Conservation (phyloP, 2,888 invertebrate species). For the Miltochrista miniata region DNA sequence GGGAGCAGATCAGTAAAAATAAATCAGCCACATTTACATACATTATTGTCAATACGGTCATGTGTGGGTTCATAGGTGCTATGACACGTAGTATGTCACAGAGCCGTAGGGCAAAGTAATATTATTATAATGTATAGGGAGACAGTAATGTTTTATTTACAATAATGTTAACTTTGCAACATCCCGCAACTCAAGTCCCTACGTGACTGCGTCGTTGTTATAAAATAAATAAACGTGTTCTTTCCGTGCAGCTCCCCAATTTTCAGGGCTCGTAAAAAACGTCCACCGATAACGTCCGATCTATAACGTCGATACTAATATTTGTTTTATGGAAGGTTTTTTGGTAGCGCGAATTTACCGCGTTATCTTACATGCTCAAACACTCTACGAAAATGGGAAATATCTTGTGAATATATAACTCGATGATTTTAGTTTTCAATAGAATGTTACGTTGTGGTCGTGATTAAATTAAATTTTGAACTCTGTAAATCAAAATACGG, state of each 20-base stretch:
- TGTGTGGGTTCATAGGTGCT: no score
- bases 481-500: no score
- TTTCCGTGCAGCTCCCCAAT: conserved; percentile 38
- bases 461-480: no score
- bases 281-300: conserved; percentile 52
- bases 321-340: conserved; percentile 60
- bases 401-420: conserved; percentile 4
- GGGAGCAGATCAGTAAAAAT: no score
- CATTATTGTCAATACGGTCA: no score
- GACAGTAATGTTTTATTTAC: conserved; percentile 13
- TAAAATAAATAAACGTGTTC: conserved; percentile 57
- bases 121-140: no score
- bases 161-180: conserved; percentile 35
- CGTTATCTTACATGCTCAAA: conserved; percentile 5
- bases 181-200: conserved; percentile 39
- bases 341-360: conserved; percentile 14
- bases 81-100: no score
- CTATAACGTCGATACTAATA: conserved; percentile 58
- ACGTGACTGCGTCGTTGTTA: conserved; percentile 53
- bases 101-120: no score
- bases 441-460: no score
- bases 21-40: no score
- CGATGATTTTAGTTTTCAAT: conserved; percentile 6
- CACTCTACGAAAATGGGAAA: conserved; percentile 12
- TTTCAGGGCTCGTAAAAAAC: conserved; percentile 55